Conservation (phyloP, 2,888 invertebrate species). For the Agonum fuliginosum region DNA sequence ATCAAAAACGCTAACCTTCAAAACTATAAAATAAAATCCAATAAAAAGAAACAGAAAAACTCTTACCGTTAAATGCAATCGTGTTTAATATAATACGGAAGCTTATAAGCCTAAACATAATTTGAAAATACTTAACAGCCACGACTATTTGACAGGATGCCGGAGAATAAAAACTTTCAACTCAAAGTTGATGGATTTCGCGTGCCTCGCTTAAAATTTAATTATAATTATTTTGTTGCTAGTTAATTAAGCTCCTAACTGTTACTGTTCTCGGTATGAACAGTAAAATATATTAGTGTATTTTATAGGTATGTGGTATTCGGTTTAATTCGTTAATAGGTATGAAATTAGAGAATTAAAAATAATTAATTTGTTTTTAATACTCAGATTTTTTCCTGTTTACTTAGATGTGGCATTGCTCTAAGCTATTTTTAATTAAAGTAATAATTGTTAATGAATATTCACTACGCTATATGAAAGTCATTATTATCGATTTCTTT, state of each 20-base stretch:
- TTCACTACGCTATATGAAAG: background rate
- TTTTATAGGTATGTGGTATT: background rate
- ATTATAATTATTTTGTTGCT: slow-evolving; percentile 30
- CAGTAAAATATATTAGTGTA: slow-evolving; percentile 22
- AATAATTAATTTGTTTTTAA: slow-evolving; percentile 38
- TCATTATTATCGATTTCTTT: no score
- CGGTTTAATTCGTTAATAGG: slow-evolving; percentile 19
- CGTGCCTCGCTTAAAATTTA: slow-evolving; percentile 29
- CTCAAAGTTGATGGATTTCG: slow-evolving; percentile 17
- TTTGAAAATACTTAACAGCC: slow-evolving; percentile 13
- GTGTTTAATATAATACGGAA: slow-evolving; percentile 17
- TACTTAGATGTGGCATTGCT: slow-evolving; percentile 7
- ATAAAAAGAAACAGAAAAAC: background rate
- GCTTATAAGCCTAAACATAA: background rate
- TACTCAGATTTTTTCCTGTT: slow-evolving; percentile 6
- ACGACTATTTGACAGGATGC: slow-evolving; percentile 7
- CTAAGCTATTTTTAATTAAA: slow-evolving; percentile 34
- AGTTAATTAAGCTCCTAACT: slow-evolving; percentile 32
- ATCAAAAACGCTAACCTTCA: background rate
- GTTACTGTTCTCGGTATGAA: slow-evolving; percentile 1
- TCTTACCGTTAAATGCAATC: background rate
- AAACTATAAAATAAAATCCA: background rate
- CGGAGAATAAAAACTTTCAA: background rate
- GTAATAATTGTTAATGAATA: slow-evolving; percentile 24
- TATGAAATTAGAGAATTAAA: slow-evolving; percentile 38